Base-by-base conservation (phyloP, 2,113 vertebrate genomes). In the Carassius carassius region DNA sequence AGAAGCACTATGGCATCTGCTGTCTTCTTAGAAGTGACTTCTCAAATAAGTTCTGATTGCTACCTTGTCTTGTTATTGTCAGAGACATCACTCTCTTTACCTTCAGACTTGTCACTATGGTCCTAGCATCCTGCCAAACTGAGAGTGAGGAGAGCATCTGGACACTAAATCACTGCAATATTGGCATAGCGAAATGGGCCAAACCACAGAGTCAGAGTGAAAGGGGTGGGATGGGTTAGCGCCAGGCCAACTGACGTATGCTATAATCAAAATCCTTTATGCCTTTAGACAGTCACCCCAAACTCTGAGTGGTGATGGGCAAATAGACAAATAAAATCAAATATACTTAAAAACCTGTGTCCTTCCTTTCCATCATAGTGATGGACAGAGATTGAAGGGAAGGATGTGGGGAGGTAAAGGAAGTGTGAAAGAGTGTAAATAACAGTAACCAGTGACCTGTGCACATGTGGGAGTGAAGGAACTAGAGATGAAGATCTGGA, bases 161-260 rank as follows among this genome's bases (percentile, higher is more conserved):
- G 51, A 86, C 51, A 84, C 81, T 32, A 84, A 88, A 88, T 86
- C 77, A 88, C 84, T 86, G 87, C 84, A 84, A 84, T 86, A 86
- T 54, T 63, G 54, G 74, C 67, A 67, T 60, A 78, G 23, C 67
- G 67, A 83, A 86, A 83, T 86, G 76, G 81, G 62, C 84, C 74
- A 88, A 88, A 88, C 81, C 81, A 85, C 81, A 88, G 76, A 77
- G 80, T 58, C 74, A 69, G 69, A 10, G 75, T 1, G 70, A 70
- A 78, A 23, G 81, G 70, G 75, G 78, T 82, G 51, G 78, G 47
- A 29, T 37, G 51, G 84, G 60, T 82, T 77, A 82, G 21, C 81
- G 84, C 65, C 37, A 81, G 60, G 63, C 69, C 74, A 81, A 74
- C 37, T 84, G 87, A 86, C 81, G 60, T 82, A 81, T 37, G 70